A percentile compares a stretch with the other conserved stretches of the same genome.
Evolutionary conservation across 2,797 vertebrate genomes (phyloP).

Genomic region (Numenius phaeopus): DNA sequence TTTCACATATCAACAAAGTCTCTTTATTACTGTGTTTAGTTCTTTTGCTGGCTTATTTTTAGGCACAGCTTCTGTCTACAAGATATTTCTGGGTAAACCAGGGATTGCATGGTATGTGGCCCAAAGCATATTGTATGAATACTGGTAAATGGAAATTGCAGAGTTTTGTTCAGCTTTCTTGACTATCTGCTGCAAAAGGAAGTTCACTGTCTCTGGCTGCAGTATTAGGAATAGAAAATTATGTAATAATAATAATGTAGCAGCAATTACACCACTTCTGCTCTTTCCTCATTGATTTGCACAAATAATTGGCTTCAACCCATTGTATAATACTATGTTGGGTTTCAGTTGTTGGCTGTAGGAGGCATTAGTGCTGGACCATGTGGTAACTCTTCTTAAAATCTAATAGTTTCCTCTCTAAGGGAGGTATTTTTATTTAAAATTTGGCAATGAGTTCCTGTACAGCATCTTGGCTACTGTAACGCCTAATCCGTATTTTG

Average conservation of each 20-base stretch:
- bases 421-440: not conserved
- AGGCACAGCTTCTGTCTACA: constrained; percentile 13
- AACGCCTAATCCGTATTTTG: not conserved
- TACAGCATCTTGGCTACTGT: not conserved
- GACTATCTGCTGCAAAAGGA: not conserved
- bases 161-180: not conserved
- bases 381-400: not conserved
- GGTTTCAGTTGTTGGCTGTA: not conserved
- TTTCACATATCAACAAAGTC: not conserved
- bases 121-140: constrained; percentile 4
- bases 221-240: not conserved
- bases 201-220: not conserved
- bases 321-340: not conserved
- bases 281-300: not conserved
- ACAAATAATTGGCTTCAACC: not conserved
- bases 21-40: not conserved
- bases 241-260: not conserved
- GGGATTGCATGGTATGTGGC: constrained; percentile 23
- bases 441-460: not conserved
- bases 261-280: not conserved
- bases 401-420: not conserved
- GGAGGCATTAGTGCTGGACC: not conserved
- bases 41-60: constrained; percentile 37
- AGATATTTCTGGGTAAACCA: constrained; percentile 24
- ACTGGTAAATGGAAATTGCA: constrained; percentile 1